phyloP scores from a whole-genome alignment of 2,888 invertebrate genomes.

The Vesta saturnalis region DNA sequence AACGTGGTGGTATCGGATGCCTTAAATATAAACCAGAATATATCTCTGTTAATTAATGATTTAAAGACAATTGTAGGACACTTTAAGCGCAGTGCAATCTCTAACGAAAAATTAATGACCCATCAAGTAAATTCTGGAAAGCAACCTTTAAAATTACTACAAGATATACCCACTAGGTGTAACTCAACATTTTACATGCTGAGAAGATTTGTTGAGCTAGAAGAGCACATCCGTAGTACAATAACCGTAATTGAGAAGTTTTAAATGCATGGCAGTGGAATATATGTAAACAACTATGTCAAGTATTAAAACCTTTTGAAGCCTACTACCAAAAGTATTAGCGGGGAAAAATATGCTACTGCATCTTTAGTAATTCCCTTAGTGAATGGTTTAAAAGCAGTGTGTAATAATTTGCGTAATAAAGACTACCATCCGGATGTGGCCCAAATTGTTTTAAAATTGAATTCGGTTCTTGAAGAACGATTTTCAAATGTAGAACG shows the following conservation, averaged over 20 bases:
- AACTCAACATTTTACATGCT: conserved; percentile 37
- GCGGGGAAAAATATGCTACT: no score
- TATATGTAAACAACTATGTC: conserved; percentile 12
- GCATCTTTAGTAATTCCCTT: conserved; percentile 26
- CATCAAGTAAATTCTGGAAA: conserved; percentile 26
- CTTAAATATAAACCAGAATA: conserved; percentile 20
- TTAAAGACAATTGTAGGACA: conserved; percentile 37
- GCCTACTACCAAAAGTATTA: conserved; percentile 22
- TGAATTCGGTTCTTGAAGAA: no score
- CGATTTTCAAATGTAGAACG: no score
- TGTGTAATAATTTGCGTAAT: no score
- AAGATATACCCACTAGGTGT: conserved; percentile 30
- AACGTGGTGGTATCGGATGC: conserved; percentile 47
- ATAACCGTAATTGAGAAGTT: conserved; percentile 27
- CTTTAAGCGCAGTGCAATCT: conserved; percentile 41
- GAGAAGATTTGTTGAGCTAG: conserved; percentile 18
- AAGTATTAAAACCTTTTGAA: conserved; percentile 23
- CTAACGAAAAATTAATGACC: conserved; percentile 15
- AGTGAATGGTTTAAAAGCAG: conserved; percentile 1
- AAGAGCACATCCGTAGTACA: conserved; percentile 24
- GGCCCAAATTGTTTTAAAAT: no score
- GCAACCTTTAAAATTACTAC: conserved; percentile 25
- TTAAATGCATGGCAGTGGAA: conserved; percentile 20
- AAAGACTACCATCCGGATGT: no score
- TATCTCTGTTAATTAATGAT: conserved; percentile 25